Base-by-base conservation (phyloP, 2,888 invertebrate species). In the Lithophane socia region DNA sequence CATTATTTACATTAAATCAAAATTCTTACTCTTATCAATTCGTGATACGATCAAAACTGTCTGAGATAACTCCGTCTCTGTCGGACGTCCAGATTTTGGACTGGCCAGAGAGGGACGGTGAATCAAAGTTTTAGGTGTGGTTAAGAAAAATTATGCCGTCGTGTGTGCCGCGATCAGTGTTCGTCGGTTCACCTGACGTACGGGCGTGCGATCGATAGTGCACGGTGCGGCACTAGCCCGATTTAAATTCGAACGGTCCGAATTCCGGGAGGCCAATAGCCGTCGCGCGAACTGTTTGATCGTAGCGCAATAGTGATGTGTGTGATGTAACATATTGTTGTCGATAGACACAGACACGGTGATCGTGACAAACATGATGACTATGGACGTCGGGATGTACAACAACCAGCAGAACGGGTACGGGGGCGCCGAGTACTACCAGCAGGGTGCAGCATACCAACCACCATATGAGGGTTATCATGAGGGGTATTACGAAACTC, bases 301-400 rank as follows among this genome's bases (percentile, higher is more conserved):
- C 83, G 75, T 65, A 86, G 86, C 84, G 89, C 83, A 84, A 79
- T 91, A 94, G 96, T 95, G 95, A 93, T 94, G 96, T 96, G 95
- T 93, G 95, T 94, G 93, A 93, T 93, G 92, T 95, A 93, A 92
- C 85, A 89, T 86, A 89, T 92, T 89, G 90, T 88, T 93, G 92
- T 94, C 93, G 93, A 94, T 92, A 94, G 92, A 92, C 93, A 88
- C 91, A 93, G 92, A 92, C 93, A 88, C 92, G 91, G 90, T 93
- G 91, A 90, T 92, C 91, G 93, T 92, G 93, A 93, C 90, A 95
- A 94, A 94, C 95, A 98, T 98, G 98, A 98, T 98, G 98, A 98
- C 97, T 97, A 98, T 98, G 98, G 98, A 98, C 97, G 97, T 98
- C 97, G 98, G 98, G 93, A 98, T 98, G 98, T 98, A 98, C 97